Evolutionary conservation across 2,113 vertebrate genomes (phyloP).

Genomic region (Rhinopomastus cyanomelas): DNA sequence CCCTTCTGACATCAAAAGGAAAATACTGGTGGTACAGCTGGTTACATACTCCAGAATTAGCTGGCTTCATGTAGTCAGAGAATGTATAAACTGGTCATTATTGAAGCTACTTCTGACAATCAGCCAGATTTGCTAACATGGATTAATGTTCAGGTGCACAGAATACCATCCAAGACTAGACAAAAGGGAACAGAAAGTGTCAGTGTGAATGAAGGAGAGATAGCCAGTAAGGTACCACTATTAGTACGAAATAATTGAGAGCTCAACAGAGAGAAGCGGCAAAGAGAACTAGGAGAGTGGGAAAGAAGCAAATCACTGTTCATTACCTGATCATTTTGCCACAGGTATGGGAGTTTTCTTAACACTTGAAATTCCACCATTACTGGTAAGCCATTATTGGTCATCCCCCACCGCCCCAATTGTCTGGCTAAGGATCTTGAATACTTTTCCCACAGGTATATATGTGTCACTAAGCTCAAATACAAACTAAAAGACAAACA

Average conservation of each 20-base stretch:
- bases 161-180: background rate
- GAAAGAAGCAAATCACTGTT: background rate
- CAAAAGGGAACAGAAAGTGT: background rate
- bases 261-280: no score
- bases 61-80: background rate
- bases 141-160: background rate
- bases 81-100: background rate
- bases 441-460: background rate
- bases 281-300: background rate
- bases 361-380: background rate
- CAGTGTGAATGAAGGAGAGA: background rate
- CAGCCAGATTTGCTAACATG: background rate
- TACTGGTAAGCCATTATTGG: fast-evolving
- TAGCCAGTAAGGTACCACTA: background rate
- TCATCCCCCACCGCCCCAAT: no score
- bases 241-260: background rate
- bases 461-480: background rate
- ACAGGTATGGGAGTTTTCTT: background rate
- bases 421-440: background rate
- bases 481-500: background rate
- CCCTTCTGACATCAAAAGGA: background rate
- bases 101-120: background rate
- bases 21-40: background rate
- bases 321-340: background rate
- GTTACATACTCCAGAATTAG: background rate